Conservation (phyloP, 2,797 vertebrate species). For the Halcyon chelicuti region DNA sequence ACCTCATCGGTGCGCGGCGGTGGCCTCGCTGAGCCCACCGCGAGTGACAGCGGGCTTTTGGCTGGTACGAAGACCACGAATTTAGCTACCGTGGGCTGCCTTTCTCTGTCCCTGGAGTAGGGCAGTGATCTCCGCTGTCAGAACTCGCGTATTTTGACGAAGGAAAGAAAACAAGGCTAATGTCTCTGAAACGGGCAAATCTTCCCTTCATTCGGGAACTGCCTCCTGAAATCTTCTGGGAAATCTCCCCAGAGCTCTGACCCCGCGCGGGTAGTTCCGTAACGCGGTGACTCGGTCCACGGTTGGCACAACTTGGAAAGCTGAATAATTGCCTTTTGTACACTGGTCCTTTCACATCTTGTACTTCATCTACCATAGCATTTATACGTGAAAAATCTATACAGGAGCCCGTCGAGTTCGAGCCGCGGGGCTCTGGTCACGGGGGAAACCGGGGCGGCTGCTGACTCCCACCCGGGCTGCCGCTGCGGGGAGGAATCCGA, state of each 20-base stretch:
- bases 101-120: neutral
- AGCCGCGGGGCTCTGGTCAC: neutral
- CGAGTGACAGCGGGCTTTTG: neutral
- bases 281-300: neutral
- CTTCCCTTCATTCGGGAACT: neutral
- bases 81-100: neutral
- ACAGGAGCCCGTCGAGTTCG: fast-evolving
- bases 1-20: neutral
- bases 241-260: neutral
- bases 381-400: neutral
- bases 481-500: neutral
- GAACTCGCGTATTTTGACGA: neutral
- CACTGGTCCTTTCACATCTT: neutral
- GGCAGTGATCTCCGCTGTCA: neutral
- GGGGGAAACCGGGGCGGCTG: neutral
- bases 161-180: neutral
- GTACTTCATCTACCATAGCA: neutral
- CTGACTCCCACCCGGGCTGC: neutral
- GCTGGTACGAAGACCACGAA: neutral
- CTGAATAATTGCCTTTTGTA: neutral
- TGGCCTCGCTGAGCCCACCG: neutral
- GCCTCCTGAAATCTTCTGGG: neutral
- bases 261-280: neutral
- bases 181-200: neutral
- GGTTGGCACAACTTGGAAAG: neutral